Conservation (phyloP, 2,113 vertebrate species). For the Ceyx cyanopectus region DNA sequence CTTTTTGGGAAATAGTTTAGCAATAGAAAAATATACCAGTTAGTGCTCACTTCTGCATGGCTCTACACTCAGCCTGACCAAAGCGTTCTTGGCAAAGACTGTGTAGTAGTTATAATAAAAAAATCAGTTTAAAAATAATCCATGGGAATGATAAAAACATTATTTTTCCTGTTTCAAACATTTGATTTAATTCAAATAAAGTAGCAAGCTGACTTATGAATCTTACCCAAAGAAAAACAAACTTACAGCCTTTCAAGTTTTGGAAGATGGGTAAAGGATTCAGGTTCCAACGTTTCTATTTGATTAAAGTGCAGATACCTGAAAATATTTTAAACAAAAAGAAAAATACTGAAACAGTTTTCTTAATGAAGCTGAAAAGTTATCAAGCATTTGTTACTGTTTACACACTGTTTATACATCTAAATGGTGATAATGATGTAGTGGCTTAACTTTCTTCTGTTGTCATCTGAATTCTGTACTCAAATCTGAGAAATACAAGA, state of each 20-base stretch:
- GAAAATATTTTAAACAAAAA: constrained; percentile 46
- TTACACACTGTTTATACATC: not conserved
- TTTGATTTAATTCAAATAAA: constrained; percentile 9
- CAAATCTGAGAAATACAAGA: not conserved
- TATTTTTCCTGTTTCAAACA: not conserved
- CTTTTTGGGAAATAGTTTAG: not conserved
- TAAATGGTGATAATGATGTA: not conserved
- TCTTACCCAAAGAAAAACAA: constrained; percentile 26
- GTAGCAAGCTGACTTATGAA: not conserved
- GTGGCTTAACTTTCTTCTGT: not conserved
- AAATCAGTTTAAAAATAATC: not conserved
- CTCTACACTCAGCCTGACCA: not conserved
- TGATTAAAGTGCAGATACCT: constrained; percentile 99
- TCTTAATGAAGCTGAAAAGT: not conserved
- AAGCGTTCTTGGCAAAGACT: not conserved
- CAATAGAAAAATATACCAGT: not conserved
- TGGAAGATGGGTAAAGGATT: constrained; percentile 93
- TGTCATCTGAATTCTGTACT: not conserved
- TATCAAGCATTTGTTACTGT: not conserved
- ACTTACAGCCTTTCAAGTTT: constrained; percentile 98
- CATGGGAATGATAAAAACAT: not conserved
- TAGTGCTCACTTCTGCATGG: not conserved
- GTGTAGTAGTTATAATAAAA: not conserved
- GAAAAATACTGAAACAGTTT: not conserved
- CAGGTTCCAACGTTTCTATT: constrained; percentile 94